phyloP scores from a whole-genome alignment of 1,140 invertebrate genomes.

The Cotesia chilonis region DNA sequence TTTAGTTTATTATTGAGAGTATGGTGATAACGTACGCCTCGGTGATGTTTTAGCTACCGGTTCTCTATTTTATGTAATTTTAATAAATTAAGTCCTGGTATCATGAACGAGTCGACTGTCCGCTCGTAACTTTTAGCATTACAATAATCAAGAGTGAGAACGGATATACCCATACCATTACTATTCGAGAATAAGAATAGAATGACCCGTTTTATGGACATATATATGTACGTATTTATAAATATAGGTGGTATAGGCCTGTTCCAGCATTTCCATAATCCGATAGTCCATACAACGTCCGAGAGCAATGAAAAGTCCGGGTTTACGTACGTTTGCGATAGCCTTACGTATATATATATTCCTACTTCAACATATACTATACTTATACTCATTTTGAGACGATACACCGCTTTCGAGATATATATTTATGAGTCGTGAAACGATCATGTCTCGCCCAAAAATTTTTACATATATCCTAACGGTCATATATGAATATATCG shows the following conservation, averaged over 20 bases:
- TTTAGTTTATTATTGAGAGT: too few species aligned
- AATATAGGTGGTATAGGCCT: background rate
- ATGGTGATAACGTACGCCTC: too few species aligned
- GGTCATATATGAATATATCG: too few species aligned
- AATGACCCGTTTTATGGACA: background rate
- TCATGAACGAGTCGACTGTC: conserved; percentile 43
- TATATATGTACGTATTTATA: too few species aligned
- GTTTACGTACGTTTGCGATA: conserved; percentile 46
- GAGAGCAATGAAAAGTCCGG: conserved; percentile 53
- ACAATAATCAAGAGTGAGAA: conserved; percentile 59
- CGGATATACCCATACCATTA: too few species aligned
- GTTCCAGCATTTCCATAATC: conserved; percentile 57
- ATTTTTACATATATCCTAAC: too few species aligned
- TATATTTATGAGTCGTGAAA: too few species aligned
- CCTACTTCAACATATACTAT: too few species aligned
- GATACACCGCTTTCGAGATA: too few species aligned
- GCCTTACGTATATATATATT: too few species aligned
- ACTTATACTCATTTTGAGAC: too few species aligned
- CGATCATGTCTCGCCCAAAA: too few species aligned
- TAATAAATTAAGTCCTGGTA: conserved; percentile 53
- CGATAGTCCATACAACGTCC: conserved; percentile 36
- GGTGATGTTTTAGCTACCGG: conserved; percentile 6
- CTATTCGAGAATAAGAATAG: background rate
- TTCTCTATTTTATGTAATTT: conserved; percentile 52
- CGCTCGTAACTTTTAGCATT: conserved; percentile 57